Evolutionary conservation across 1,140 invertebrate genomes (phyloP).

Genomic region (Centruroides vittatus): DNA sequence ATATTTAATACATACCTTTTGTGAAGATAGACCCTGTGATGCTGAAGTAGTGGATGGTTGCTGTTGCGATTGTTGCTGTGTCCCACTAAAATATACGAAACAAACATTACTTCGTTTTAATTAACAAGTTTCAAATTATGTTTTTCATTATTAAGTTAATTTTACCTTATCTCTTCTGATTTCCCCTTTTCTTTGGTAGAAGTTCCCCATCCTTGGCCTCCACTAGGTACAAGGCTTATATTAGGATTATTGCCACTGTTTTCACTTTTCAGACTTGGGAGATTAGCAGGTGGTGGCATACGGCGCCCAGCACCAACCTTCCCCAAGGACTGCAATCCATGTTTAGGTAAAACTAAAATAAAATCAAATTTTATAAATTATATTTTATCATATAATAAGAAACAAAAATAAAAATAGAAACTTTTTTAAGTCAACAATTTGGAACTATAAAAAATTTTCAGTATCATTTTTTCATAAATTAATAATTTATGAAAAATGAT

Average conservation of each 20-base stretch:
- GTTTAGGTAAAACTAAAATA: constrained; percentile 65
- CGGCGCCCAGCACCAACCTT: constrained; percentile 89
- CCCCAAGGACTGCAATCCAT: constrained; percentile 97
- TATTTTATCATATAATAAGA: too few species aligned
- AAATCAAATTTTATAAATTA: neutral
- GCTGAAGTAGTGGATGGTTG: constrained; percentile 18
- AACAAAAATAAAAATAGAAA: too few species aligned
- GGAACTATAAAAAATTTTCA: too few species aligned
- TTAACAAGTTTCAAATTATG: too few species aligned
- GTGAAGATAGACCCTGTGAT: neutral
- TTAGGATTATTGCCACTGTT: constrained; percentile 56
- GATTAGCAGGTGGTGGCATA: constrained; percentile 74
- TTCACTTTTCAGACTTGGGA: constrained; percentile 95
- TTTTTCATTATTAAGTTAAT: neutral
- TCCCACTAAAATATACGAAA: too few species aligned
- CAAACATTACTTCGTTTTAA: too few species aligned
- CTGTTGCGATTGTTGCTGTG: constrained; percentile 16
- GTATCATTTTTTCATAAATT: too few species aligned
- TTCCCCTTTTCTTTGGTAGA: constrained; percentile 33
- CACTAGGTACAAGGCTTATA: constrained; percentile 52
- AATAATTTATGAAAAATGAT: too few species aligned
- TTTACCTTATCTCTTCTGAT: constrained; percentile 20
- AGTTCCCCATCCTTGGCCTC: constrained; percentile 55
- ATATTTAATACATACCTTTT: too few species aligned
- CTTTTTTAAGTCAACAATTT: too few species aligned